Evolutionary conservation across 2,113 vertebrate genomes (phyloP).

Genomic region (Etheostoma spectabile): DNA sequence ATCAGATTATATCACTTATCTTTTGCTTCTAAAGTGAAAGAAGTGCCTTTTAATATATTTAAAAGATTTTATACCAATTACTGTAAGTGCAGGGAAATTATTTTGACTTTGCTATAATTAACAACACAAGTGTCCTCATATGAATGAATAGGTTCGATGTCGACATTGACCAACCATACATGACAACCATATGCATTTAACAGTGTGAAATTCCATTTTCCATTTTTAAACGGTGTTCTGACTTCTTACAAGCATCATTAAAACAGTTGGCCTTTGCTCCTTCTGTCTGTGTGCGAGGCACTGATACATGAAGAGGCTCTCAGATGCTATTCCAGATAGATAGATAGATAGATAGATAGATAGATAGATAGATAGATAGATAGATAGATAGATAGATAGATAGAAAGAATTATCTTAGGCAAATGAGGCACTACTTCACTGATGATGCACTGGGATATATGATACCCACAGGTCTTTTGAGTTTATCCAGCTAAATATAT

Average conservation of each 20-base stretch:
- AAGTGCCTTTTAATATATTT: constrained; percentile 74
- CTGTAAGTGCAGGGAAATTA: constrained; percentile 43
- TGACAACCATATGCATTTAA: no score
- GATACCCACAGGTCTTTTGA: constrained; percentile 22
- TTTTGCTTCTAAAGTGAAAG: constrained; percentile 48
- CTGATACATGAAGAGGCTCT: constrained; percentile 48
- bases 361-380: no score
- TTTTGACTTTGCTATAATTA: constrained; percentile 29
- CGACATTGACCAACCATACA: not conserved
- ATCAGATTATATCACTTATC: constrained; percentile 9
- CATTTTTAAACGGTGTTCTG: no score
- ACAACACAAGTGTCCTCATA: not conserved
- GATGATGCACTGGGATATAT: constrained; percentile 42
- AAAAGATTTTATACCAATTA: constrained; percentile 56
- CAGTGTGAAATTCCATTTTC: constrained; percentile 6
- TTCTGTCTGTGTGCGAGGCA: not conserved
- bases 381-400: no score
- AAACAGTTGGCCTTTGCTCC: constrained; percentile 29
- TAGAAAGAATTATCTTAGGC: not conserved
- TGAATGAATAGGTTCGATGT: not conserved
- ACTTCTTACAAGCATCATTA: constrained; percentile 23
- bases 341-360: no score
- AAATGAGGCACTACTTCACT: constrained; percentile 34
- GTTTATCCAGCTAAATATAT: constrained; percentile 33
- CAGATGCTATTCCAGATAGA: constrained; percentile 29